Evolutionary conservation across 2,797 vertebrate genomes (phyloP).

Genomic region (Rachycentron canadum): DNA sequence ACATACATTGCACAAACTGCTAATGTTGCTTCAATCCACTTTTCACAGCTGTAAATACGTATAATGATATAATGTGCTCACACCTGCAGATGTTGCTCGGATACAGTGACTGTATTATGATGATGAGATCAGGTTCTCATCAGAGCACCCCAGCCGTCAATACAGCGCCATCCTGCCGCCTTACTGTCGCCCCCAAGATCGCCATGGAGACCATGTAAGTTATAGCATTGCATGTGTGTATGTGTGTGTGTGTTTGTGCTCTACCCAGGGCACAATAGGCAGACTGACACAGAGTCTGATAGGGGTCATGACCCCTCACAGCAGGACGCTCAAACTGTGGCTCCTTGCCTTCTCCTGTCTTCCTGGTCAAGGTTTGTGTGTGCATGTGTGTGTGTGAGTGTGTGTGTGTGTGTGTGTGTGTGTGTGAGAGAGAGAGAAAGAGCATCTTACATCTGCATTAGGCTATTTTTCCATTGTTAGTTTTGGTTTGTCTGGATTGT

Average conservation of each 20-base stretch:
- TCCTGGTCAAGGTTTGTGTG: constrained; percentile 88
- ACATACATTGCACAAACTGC: background rate
- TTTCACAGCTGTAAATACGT: background rate
- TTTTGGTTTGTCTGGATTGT: constrained; percentile 31
- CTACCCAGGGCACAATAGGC: constrained; percentile 89
- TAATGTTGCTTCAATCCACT: background rate
- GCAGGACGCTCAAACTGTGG: constrained; percentile 83
- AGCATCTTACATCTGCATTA: constrained; percentile 42
- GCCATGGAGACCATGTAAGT: constrained; percentile 99
- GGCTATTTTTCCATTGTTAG: background rate
- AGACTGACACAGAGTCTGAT: constrained; percentile 99
- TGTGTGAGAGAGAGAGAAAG: constrained; percentile 1
- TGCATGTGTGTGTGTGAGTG: constrained; percentile 17
- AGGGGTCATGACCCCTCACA: constrained; percentile 94
- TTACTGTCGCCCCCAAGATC: constrained; percentile 94
- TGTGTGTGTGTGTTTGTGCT: constrained; percentile 55
- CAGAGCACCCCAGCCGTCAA: constrained; percentile 43
- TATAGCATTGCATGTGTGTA: constrained; percentile 86
- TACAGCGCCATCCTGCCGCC: constrained; percentile 86
- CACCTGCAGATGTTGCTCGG: constrained; percentile 22
- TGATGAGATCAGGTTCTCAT: constrained; percentile 62
- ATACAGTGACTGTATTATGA: constrained; percentile 59
- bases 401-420: constrained; percentile 8
- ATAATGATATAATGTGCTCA: background rate
- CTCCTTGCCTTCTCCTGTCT: constrained; percentile 82